Evolutionary conservation across 1,140 invertebrate genomes (phyloP).

Genomic region (Leptoteleia sp.): DNA sequence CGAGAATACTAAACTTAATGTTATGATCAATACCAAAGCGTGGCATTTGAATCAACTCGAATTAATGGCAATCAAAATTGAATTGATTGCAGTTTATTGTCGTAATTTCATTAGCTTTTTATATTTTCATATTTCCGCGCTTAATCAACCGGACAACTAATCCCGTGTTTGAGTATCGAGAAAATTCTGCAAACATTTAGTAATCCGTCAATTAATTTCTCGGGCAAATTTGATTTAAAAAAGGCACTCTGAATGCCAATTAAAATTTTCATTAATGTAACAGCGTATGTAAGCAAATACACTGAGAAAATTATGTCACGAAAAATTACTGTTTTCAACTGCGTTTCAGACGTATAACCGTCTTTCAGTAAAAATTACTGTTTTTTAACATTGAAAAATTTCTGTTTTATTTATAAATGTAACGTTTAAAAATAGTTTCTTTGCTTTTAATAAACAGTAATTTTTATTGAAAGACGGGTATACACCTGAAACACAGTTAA

Average conservation of each 20-base stretch:
- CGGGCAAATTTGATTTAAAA: neutral
- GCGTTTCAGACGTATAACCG: too few relatives aligned
- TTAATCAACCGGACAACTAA: constrained; percentile 14
- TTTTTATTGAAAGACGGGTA: too few relatives aligned
- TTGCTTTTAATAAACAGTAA: too few relatives aligned
- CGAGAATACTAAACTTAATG: constrained; percentile 36
- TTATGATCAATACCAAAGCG: constrained; percentile 37
- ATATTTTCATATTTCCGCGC: constrained; percentile 2
- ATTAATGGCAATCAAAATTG: constrained; percentile 37
- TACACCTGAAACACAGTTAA: too few relatives aligned
- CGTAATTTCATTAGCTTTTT: constrained; percentile 20
- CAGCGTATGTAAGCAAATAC: too few relatives aligned
- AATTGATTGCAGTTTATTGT: constrained; percentile 33
- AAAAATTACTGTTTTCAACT: too few relatives aligned
- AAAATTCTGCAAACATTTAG: neutral
- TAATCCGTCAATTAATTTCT: constrained; percentile 9
- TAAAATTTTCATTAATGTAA: neutral
- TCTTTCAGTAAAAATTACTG: too few relatives aligned
- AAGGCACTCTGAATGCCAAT: neutral
- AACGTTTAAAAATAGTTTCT: too few relatives aligned
- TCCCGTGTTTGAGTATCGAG: neutral
- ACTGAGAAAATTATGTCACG: too few relatives aligned
- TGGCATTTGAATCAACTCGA: constrained; percentile 1
- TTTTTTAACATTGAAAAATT: too few relatives aligned
- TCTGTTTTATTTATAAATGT: too few relatives aligned